Conservation (phyloP, 53 echinoderm and acorn worm genomes). For the Patiria pectinifera region DNA sequence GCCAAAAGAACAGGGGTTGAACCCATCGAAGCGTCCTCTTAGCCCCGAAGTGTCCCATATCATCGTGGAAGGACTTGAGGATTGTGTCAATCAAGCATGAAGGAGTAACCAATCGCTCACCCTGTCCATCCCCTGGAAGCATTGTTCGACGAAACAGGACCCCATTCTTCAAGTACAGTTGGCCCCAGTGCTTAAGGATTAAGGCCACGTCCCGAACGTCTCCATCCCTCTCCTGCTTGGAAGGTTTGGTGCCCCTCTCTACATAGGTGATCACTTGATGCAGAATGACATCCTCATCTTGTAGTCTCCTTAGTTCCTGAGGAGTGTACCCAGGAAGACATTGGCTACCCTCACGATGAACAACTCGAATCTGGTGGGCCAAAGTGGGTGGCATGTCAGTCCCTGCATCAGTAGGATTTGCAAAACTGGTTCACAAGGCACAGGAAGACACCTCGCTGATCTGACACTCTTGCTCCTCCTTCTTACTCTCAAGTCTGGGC, state of each 20-base stretch:
- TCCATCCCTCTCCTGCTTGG: constrained; percentile 15
- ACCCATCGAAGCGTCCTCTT: constrained; percentile 22
- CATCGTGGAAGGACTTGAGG: constrained; percentile 23
- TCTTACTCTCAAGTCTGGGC: too few relatives aligned
- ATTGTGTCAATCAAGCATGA: neutral
- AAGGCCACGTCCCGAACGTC: too few relatives aligned
- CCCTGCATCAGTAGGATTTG: too few relatives aligned
- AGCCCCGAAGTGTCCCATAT: constrained; percentile 45
- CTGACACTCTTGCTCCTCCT: too few relatives aligned
- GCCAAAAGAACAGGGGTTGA: constrained; percentile 30
- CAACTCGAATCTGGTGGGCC: neutral
- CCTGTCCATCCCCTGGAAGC: neutral
- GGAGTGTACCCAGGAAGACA: neutral
- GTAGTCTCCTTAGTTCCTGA: neutral
- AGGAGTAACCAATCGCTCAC: too few relatives aligned
- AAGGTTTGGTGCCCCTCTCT: too few relatives aligned
- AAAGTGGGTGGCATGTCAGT: too few relatives aligned
- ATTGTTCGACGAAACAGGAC: constrained; percentile 12
- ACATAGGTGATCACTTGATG: too few relatives aligned
- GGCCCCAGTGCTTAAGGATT: too few relatives aligned
- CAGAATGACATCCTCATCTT: constrained; percentile 18
- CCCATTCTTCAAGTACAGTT: too few relatives aligned
- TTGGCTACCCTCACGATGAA: too few relatives aligned
- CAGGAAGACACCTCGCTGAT: neutral
- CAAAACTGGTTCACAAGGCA: too few relatives aligned